Conservation (phyloP, 2,797 vertebrate genomes). For the Tokudaia muenninki region DNA sequence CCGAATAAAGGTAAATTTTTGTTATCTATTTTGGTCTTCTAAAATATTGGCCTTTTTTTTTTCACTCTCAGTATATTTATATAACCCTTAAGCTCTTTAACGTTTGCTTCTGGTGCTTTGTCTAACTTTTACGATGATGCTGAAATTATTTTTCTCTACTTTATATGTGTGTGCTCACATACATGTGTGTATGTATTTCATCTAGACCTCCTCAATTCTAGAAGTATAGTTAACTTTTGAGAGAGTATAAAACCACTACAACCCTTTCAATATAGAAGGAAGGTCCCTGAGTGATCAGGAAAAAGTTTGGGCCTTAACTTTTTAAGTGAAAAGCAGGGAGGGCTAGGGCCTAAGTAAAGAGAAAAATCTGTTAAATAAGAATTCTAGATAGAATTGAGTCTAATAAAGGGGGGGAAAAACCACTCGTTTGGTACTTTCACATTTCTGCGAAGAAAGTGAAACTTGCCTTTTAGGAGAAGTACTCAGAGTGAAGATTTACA, state of each 20-base stretch:
- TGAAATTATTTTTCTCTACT: slow-evolving; percentile 46
- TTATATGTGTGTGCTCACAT: neutral
- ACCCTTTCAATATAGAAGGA: slow-evolving; percentile 31
- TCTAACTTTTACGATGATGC: slow-evolving; percentile 38
- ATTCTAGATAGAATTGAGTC: slow-evolving; percentile 39
- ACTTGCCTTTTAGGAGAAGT: slow-evolving; percentile 29
- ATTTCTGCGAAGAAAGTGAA: slow-evolving; percentile 5
- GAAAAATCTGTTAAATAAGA: slow-evolving; percentile 36
- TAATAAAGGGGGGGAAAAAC: slow-evolving; percentile 28
- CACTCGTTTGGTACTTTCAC: slow-evolving; percentile 39
- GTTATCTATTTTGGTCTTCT: slow-evolving; percentile 29
- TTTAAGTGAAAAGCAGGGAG: slow-evolving; percentile 7
- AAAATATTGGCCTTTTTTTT: slow-evolving; percentile 53
- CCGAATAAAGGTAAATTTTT: slow-evolving; percentile 91
- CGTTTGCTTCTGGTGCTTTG: slow-evolving; percentile 44
- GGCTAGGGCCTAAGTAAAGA: neutral
- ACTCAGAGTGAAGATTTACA: neutral
- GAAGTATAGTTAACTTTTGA: slow-evolving; percentile 19
- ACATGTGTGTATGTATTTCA: neutral
- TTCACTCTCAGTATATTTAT: slow-evolving; percentile 6
- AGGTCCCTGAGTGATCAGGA: neutral
- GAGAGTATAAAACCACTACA: neutral
- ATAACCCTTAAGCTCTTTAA: slow-evolving; percentile 38
- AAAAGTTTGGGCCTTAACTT: slow-evolving; percentile 31
- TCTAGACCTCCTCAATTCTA: neutral